Evolutionary conservation across 2,113 vertebrate genomes (phyloP), one percentile per base, ranked within the genome.

Genomic region (Thamnaconus septentrionalis): DNA sequence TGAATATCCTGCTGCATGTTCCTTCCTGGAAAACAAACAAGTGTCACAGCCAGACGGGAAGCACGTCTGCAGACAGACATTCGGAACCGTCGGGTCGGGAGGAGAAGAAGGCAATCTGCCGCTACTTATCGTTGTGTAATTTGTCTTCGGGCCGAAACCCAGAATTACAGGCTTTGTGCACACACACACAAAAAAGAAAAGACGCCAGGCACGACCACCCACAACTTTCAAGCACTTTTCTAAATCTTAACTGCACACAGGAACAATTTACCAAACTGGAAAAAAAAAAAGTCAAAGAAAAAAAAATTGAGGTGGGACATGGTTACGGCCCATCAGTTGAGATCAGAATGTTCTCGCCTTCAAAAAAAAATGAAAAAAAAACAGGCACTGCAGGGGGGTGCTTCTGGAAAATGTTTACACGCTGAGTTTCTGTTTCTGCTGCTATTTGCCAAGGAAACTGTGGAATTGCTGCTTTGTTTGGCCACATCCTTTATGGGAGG

Each of bases 391-490:
- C 71, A 73, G 66, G 87, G 87, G 84, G 64, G 18, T 31, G 44
- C 53, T 54, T 60, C 57, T 78, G 61, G 69, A 69, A 69, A 65
- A 64, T 78, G 76, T 85, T 85, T 79, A 68, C 54, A 44, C 53
- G 18, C 53, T 57, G 61, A 67, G 56, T 51, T 53, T 87, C 87
- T 90, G 89, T 91, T 83, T 66, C 50, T 64, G 56, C 41, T 31
- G 18, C 41, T 76, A 54, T 79, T 64, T 82, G 60, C 67, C 10
- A 12, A 78, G 56, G 71, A 75, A 61, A 43, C 60, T 64, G 61
- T 9, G 56, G 76, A 66, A 90, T 87, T 78, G 85, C 87, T 89
- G 73, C 74, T 87, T 90, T 89, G 86, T 90, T 88, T 71, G 64
- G 61, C 61, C 58, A 79, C 56, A 88, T 90, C 89, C 88, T 89